Conservation (phyloP, 2,797 vertebrate genomes). For the Sparus aurata region DNA sequence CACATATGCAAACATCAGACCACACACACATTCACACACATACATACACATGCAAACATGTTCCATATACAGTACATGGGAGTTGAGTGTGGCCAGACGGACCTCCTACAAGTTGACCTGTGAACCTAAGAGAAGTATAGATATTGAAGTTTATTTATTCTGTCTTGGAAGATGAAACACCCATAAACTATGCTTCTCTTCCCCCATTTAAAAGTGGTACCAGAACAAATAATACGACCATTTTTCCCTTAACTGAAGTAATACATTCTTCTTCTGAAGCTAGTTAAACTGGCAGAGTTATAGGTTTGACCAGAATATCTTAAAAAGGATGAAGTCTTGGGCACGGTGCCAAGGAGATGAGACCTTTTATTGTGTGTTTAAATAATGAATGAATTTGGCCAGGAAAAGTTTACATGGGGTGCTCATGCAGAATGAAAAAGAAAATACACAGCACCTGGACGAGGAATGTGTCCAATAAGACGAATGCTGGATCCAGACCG, state of each 20-base stretch:
- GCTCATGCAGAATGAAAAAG: constrained; percentile 69
- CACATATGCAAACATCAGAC: constrained; percentile 45
- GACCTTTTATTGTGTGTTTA: constrained; percentile 63
- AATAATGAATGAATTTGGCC: constrained; percentile 64
- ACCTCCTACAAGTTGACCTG: constrained; percentile 69
- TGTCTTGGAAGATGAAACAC: constrained; percentile 49
- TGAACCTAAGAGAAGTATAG: constrained; percentile 42
- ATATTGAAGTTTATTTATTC: constrained; percentile 65
- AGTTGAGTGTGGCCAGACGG: constrained; percentile 32
- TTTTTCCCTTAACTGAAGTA: constrained; percentile 3
- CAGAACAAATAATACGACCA: constrained; percentile 34
- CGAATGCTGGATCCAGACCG: constrained; percentile 35
- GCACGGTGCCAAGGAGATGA: constrained; percentile 44
- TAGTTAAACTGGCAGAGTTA: constrained; percentile 7
- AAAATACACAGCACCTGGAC: constrained; percentile 81
- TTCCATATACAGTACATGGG: constrained; percentile 43
- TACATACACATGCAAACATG: constrained; percentile 36
- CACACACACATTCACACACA: constrained; percentile 46
- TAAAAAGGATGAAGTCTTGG: neutral
- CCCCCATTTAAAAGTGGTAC: constrained; percentile 49
- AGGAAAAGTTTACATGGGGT: constrained; percentile 58
- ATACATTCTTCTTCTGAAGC: constrained; percentile 6
- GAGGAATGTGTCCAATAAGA: constrained; percentile 67
- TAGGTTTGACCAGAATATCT: constrained; percentile 24
- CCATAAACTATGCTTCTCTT: constrained; percentile 42